phyloP scores from a whole-genome alignment of 2,113 vertebrate species.

The Nesogale talazaci region DNA sequence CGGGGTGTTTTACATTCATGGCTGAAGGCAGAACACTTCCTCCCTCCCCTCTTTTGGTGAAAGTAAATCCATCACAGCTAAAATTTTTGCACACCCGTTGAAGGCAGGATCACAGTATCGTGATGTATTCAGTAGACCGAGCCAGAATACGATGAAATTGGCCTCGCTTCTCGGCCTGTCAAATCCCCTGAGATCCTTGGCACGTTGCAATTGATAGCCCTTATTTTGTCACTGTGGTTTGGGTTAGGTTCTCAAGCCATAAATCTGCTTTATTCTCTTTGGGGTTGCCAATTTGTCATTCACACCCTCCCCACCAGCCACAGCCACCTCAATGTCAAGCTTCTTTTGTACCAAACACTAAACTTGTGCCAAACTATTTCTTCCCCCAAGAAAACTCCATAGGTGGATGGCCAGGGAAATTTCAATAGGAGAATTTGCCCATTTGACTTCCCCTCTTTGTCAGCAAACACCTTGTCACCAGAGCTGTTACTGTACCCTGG shows the following conservation, averaged over 20 bases:
- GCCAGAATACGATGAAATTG: background rate
- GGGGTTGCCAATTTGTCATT: slow-evolving; percentile 47
- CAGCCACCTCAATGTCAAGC: background rate
- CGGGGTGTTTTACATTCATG: slow-evolving; percentile 53
- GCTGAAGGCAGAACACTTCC: background rate
- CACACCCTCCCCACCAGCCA: background rate
- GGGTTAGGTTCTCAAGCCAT: slow-evolving; percentile 14
- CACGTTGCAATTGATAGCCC: background rate
- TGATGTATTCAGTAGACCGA: background rate
- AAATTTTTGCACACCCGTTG: background rate
- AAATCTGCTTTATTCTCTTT: slow-evolving; percentile 21
- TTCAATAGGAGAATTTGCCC: background rate
- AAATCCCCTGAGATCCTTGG: background rate
- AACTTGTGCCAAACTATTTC: background rate
- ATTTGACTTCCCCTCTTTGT: slow-evolving; percentile 36
- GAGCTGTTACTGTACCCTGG: background rate
- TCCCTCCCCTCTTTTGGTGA: background rate
- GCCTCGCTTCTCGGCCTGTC: slow-evolving; percentile 7
- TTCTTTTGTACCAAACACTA: background rate
- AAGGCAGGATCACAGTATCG: background rate
- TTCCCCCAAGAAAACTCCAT: background rate
- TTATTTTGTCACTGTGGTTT: background rate
- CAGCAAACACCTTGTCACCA: slow-evolving; percentile 49
- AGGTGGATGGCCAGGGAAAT: background rate
- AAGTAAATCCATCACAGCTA: background rate